phyloP scores from a whole-genome alignment of 2,888 invertebrate species.

The Xanthorhoe spadicearia region DNA sequence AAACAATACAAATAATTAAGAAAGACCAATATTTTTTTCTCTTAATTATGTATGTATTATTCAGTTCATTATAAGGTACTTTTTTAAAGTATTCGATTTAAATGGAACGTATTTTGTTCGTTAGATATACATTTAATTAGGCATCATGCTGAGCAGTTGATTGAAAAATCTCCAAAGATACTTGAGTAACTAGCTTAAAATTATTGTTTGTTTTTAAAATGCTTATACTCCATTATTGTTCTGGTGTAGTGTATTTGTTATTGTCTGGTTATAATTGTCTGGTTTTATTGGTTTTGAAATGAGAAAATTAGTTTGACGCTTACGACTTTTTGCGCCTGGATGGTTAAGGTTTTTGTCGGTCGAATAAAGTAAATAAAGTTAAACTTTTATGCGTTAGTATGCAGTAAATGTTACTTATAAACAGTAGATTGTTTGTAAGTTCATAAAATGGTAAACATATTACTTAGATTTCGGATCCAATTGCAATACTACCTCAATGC shows the following conservation, averaged over 20 bases:
- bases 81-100: constrained; percentile 45
- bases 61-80: constrained; percentile 41
- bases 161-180: constrained; percentile 68
- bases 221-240: constrained; percentile 39
- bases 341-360: constrained; percentile 1
- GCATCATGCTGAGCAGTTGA: constrained; percentile 68
- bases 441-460: too few relatives aligned
- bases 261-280: constrained; percentile 34
- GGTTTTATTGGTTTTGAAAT: constrained; percentile 31
- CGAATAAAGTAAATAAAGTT: not conserved
- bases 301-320: constrained; percentile 11
- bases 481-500: too few relatives aligned
- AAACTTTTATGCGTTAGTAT: too few relatives aligned
- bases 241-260: constrained; percentile 39
- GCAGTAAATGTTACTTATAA: too few relatives aligned
- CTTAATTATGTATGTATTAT: constrained; percentile 45
- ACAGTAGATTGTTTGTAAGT: too few relatives aligned
- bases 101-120: constrained; percentile 43
- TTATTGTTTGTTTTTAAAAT: constrained; percentile 50
- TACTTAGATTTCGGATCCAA: too few relatives aligned
- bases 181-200: constrained; percentile 52
- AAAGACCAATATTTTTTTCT: constrained; percentile 35
- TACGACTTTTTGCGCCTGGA: constrained; percentile 18
- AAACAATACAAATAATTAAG: constrained; percentile 43
- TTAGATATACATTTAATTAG: constrained; percentile 76